Base-by-base conservation (phyloP, 2,888 invertebrate species). In the Orthosia gothica region DNA sequence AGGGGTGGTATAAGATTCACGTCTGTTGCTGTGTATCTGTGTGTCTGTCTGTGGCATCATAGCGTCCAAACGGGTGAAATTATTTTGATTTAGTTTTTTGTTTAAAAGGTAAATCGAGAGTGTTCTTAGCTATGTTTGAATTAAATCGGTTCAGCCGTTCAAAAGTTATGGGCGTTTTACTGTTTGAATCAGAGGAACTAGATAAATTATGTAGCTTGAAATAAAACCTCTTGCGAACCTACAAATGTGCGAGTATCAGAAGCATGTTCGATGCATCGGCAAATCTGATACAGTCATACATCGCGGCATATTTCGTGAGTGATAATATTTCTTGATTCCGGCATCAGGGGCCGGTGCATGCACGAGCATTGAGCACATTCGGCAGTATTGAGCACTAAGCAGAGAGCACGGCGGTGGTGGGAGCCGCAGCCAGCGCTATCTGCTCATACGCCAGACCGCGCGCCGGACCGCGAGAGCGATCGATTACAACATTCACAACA, bases 401-500 rank as follows among this genome's bases (percentile, higher is more conserved):
- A 47, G 26, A 23, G n/a, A 55, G 13, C 61, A 65, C 50, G 79
- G 81, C 67, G 83, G 58, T 79, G 70, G 82, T 73, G 85, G 77
- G 67, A 76, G 86, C 81, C 74, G 59, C 55, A 18, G 57, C 58
- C 26, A 5, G 57, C 26, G 5, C 65, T 65, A 32, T 86, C 88
- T 88, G 87, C 84, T 88, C 83, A 76, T 86, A 85, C 87, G 87
- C 79, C 81, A 82, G 76, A 69, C 40, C 69, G 88, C 70, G 52
- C 79, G 40, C 63, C 72, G 81, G 73, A 64, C 71, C 69, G 45
- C 26, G 50, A 12, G 69, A 45, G 64, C 61, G 23, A 40, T 45
- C 69, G 49, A 20, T 32, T 70, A 50, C n/a, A n/a, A n/a, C n/a
- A n/a, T n/a, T 32, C n/a, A n/a, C 13, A 45, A 67, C 70, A 18